Conservation (phyloP, 2,888 invertebrate genomes). For the Drosophila demipolita region DNA sequence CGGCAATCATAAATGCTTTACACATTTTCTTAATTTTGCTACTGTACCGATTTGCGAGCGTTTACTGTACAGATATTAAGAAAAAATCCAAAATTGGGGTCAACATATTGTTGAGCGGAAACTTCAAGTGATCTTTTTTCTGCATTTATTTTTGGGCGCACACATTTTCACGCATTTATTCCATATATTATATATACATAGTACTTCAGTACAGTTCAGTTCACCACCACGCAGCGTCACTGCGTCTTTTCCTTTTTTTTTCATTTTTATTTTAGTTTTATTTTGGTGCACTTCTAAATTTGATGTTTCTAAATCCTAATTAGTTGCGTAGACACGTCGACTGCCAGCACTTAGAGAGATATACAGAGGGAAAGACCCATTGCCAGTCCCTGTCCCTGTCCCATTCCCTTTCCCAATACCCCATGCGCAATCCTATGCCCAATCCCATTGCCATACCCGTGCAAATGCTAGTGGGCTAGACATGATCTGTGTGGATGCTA, state of each 20-base stretch:
- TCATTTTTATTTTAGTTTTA: slow-evolving; percentile 51
- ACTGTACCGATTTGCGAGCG: neutral
- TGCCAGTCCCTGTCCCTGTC: slow-evolving; percentile 3
- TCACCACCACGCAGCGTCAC: slow-evolving; percentile 39
- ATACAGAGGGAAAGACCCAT: slow-evolving; percentile 15
- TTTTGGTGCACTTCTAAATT: slow-evolving; percentile 77
- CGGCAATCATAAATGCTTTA: neutral
- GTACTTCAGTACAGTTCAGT: slow-evolving; percentile 39
- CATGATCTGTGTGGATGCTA: slow-evolving; percentile 26
- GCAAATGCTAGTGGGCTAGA: slow-evolving; percentile 73
- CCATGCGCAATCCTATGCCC: slow-evolving; percentile 6
- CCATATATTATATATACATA: slow-evolving; percentile 67
- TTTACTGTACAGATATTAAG: slow-evolving; percentile 21
- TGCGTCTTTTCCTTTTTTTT: slow-evolving; percentile 1
- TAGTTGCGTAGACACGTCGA: slow-evolving; percentile 64
- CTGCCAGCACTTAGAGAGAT: slow-evolving; percentile 36
- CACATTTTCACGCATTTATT: slow-evolving; percentile 77
- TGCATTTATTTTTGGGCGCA: slow-evolving; percentile 60
- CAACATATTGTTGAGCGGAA: slow-evolving; percentile 60
- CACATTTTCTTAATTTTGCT: neutral
- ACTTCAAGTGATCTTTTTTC: slow-evolving; percentile 66
- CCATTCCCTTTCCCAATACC: neutral
- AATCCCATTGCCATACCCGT: slow-evolving; percentile 10
- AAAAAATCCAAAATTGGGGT: slow-evolving; percentile 65
- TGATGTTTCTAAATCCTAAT: slow-evolving; percentile 81